Evolutionary conservation across 2,113 vertebrate species (phyloP), one percentile per base, ranked within the genome.

Genomic region (Notechis scutatus): DNA sequence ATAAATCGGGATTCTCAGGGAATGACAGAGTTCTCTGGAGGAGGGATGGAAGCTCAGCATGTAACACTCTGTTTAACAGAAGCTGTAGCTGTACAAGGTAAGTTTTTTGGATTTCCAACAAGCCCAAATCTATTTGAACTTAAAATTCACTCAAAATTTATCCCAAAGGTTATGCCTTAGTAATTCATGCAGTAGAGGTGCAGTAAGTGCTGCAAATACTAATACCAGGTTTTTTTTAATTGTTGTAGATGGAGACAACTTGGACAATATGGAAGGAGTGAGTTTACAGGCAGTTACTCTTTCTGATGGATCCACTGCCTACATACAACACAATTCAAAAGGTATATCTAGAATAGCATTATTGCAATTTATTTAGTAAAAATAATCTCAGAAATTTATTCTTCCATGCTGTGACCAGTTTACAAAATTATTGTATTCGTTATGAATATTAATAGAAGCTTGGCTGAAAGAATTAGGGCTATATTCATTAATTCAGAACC

Each of bases 1-100:
- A 99, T 99, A 97, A 99, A 99, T 97, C 98, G 98, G 96, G 99
- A 99, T 96, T 98, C 99, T 95, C 99, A 99, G 97, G 98, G 98
- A 96, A 99, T 99, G 98, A 97, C 99, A 18, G 99, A 99, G 96
- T 99, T 99, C 98, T 99, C 99, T 88, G 99, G 98, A 97, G 98
- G 98, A 92, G 99, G 99, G 20, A 99, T 99, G 96, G 98, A 99
- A 94, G 97, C 98, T 91, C 99, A 99, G 92, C 99, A 99, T 1
- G 99, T 99, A 93, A 99, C 99, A 3, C 98, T 99, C 0, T 99
- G 99, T 96, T 97, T 99, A 93, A 98, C 99, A 39, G 99, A 99
- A 97, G 98, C 99, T 3, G 99, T 99, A 87, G 98, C 99, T 1
- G 99, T 99, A 92, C 98, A 98, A 98, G 99, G 99, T 99, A 95